These are phyloP conservation scores for Esox niger DNA, from an alignment of 2,113 vertebrate species.

Conservation along the genomic window DNA sequence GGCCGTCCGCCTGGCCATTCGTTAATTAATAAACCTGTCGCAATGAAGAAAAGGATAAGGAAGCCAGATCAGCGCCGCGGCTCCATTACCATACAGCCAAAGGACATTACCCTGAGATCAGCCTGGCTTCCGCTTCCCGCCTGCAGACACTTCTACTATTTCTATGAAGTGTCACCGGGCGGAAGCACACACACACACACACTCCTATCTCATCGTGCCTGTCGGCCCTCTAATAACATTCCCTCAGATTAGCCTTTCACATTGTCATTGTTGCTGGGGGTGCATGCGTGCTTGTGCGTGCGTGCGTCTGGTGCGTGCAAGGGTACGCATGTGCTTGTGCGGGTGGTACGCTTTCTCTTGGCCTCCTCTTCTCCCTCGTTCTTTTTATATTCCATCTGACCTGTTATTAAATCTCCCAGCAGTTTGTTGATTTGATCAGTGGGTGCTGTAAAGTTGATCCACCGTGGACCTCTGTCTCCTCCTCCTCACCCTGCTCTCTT, in stretches of 20 bases:
- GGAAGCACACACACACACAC: slow-evolving; percentile 15
- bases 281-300: slow-evolving; percentile 19
- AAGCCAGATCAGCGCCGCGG: slow-evolving; percentile 21
- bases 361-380: neutral
- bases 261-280: slow-evolving; percentile 31
- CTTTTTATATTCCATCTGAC: neutral
- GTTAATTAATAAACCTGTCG: slow-evolving; percentile 33
- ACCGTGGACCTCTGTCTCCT: slow-evolving; percentile 12
- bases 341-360: neutral
- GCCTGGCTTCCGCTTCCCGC: slow-evolving; percentile 7
- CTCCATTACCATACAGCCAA: slow-evolving; percentile 25
- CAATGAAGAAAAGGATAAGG: slow-evolving; percentile 4
- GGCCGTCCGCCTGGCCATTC: slow-evolving; percentile 10
- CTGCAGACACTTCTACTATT: slow-evolving; percentile 13
- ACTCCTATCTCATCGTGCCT: slow-evolving; percentile 44
- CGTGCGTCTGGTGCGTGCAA: neutral
- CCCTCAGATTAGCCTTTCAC: slow-evolving; percentile 46
- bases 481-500: neutral
- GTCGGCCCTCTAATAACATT: slow-evolving; percentile 53
- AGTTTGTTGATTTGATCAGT: slow-evolving; percentile 61
- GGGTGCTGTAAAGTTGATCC: slow-evolving; percentile 44
- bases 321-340: no score
- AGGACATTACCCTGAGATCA: slow-evolving; percentile 1
- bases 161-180: slow-evolving; percentile 20
- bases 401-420: slow-evolving; percentile 53